Percentiles rank a stretch among this genome's conserved stretches.
Conservation (phyloP, 1,140 invertebrate genomes). For the Cydia fagiglandana region DNA sequence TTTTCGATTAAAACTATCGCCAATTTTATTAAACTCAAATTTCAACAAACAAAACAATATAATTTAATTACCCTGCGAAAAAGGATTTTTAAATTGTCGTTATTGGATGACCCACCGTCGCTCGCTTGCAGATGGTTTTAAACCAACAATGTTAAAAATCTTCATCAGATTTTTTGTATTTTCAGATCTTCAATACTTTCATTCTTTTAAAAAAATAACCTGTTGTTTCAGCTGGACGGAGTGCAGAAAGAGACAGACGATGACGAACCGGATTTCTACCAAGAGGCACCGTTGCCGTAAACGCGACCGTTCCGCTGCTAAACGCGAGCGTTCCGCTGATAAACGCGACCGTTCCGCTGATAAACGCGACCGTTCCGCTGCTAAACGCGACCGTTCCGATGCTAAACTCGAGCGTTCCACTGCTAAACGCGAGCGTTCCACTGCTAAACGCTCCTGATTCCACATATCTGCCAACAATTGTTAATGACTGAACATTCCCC, state of each 20-base stretch:
- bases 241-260: constrained; percentile 88
- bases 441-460: not conserved
- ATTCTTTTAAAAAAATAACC: no score
- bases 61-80: no score
- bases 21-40: no score
- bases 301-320: not conserved
- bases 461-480: not conserved
- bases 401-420: no score
- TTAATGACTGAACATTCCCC: no score
- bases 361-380: no score
- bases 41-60: no score
- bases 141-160: no score
- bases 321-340: not conserved
- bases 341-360: not conserved
- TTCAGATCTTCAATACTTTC: not conserved
- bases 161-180: not conserved
- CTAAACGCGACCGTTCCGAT: constrained; percentile 49
- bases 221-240: constrained; percentile 85
- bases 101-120: no score
- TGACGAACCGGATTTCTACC: constrained; percentile 96
- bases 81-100: no score
- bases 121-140: no score
- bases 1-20: no score
- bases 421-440: not conserved
- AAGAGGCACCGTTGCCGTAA: constrained; percentile 87